A percentile compares a stretch with the other conserved stretches of the same genome.
phyloP scores from a whole-genome alignment of 1,140 invertebrate species.

The Branchinecta lynchi region DNA sequence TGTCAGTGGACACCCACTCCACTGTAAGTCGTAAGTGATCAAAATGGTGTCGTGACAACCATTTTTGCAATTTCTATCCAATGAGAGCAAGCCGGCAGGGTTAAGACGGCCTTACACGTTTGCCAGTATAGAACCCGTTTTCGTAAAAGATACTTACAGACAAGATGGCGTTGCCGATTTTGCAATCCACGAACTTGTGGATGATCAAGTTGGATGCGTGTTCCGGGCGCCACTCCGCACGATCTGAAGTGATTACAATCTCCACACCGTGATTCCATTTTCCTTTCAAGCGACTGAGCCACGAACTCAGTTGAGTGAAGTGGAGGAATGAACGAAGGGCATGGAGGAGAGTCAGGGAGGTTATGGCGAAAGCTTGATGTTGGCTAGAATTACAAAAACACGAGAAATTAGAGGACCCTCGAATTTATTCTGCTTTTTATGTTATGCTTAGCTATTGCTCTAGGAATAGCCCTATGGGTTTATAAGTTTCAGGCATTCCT shows the following conservation, averaged over 20 bases:
- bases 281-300: conserved; percentile 37
- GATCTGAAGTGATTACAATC: neutral
- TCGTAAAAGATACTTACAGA: neutral
- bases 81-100: no score
- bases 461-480: no score
- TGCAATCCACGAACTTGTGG: neutral
- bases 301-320: conserved; percentile 87
- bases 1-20: no score
- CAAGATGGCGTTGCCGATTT: neutral
- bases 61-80: no score
- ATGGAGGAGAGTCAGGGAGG: conserved; percentile 37
- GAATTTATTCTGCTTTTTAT: neutral
- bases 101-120: no score
- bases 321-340: conserved; percentile 89
- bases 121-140: no score
- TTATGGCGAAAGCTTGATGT: neutral
- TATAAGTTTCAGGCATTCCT: no score
- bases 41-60: no score
- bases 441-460: no score
- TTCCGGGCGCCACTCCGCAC: neutral
- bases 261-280: neutral
- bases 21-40: no score
- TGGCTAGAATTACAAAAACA: neutral
- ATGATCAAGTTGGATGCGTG: neutral
- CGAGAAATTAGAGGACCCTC: neutral